Evolutionary conservation across 2,888 invertebrate genomes (phyloP), one percentile per base, ranked within the genome.

Genomic region (Poecilobothrus nobilitatus): DNA sequence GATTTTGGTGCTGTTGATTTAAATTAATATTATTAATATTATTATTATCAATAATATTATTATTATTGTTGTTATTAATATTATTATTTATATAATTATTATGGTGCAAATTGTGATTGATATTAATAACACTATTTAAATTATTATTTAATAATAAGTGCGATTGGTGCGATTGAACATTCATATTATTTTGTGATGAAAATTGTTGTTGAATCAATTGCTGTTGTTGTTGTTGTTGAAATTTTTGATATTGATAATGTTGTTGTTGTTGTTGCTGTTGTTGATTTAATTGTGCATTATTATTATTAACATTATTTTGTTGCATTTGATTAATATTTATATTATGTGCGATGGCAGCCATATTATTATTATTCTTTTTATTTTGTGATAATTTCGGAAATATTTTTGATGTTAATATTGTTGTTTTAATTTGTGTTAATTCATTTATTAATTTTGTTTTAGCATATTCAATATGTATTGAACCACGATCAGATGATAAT

Each of bases 391-490:
- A 12, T 66, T 66, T 33, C 22, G 53, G 8, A 53, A 27, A 63
- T 37, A 63, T 65, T n/a, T n/a, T n/a, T n/a, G n/a, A n/a, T 53
- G 37, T 63, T 20, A 33, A 44, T 44, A n/a, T 34, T 18, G 63
- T 15, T n/a, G 68, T 67, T 65, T 71, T 21, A 12, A 75, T 69
- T 53, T 27, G 37, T 66, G 44, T 66, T 44, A 74, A 64, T 71
- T 81, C 87, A 82, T 86, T 92, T 81, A 95, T 94, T 96, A 97
- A 96, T 89, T 97, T 97, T 85, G 93, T 95, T 87, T 95, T 94
- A 84, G 97, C 97, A 88, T 92, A 98, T 87, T 98, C 97, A 84
- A 98, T 96, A 83, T 97, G 91, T 83, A 98, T 95, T 81, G 96
- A 95, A 77, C 96, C 96, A 83, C 97, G 92, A 81, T 94, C 94